Base-by-base conservation (phyloP, 2,113 vertebrate genomes). In the Urocolius indicus region DNA sequence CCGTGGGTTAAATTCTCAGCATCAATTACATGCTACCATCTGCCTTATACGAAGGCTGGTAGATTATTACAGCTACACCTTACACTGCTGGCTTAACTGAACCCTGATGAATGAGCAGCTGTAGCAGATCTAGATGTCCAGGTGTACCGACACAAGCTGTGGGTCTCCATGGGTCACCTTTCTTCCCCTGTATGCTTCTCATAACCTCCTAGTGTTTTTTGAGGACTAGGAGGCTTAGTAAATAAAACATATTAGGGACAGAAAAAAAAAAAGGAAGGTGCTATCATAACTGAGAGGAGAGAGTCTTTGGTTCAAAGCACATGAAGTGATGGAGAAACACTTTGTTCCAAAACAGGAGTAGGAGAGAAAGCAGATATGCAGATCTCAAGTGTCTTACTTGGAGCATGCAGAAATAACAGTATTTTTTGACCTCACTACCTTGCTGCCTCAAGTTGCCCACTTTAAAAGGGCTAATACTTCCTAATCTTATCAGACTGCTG, bases 401-500 rank as follows among this genome's bases (percentile, higher is more conserved):
- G 7, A 58, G 6, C 32, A 38, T 14, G 43, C 27, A 75, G 38
- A 75, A 95, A 14, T 46, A 81, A 78, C 38, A 84, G 26, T 43
- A 23, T 63, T 88, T 96, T 93, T 73, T 92, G 63, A 90, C 85
- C 83, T 92, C 41, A 7, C 67, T 58, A 94, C 89, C 59, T 92
- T 90, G 68, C 13, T 78, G 65, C 32, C 20, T 77, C 68, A 81
- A 72, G 61, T 63, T 92, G 45, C 34, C 68, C 73, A 87, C 61
- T 94, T 93, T 90, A 94, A 80, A 94, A 69, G 80, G 73, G 57
- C 61, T 90, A 93, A 94, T 87, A 62, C 69, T 78, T 89, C 57
- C 80, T 91, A 92, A 96, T 92, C 77, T 92, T 51, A 95, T 87
- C 92, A 88, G 59, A 36, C 85, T 84, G 67, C 78, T 93, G 85